These are phyloP conservation scores for Gari tellinella DNA, from an alignment of 2,888 invertebrate genomes.

Conservation along the genomic window DNA sequence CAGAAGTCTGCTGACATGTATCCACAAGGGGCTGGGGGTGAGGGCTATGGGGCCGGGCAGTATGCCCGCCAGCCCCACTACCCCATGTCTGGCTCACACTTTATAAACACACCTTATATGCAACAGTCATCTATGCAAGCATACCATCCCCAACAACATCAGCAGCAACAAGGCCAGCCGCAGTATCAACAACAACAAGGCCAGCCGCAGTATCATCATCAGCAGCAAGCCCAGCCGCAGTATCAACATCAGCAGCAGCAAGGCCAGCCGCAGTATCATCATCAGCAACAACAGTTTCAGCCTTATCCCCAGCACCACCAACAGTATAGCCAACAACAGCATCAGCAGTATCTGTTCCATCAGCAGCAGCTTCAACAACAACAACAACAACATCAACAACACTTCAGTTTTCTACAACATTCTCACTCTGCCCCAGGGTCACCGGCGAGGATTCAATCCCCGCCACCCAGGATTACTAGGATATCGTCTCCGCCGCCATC, in stretches of 20 bases:
- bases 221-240: slow-evolving; percentile 17
- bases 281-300: slow-evolving; percentile 26
- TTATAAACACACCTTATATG: slow-evolving; percentile 61
- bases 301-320: slow-evolving; percentile 26
- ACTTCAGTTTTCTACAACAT: slow-evolving; percentile 41
- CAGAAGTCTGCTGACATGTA: slow-evolving; percentile 46
- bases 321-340: slow-evolving; percentile 22
- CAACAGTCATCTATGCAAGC: slow-evolving; percentile 60
- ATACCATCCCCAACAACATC: slow-evolving; percentile 51
- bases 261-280: slow-evolving; percentile 24
- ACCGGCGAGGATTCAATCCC: slow-evolving; percentile 52
- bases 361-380: slow-evolving; percentile 45
- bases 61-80: slow-evolving; percentile 44
- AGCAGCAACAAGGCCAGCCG: slow-evolving; percentile 35
- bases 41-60: slow-evolving; percentile 35
- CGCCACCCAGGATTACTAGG: slow-evolving; percentile 42
- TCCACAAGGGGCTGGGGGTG: slow-evolving; percentile 38
- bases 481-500: slow-evolving; percentile 57
- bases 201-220: slow-evolving; percentile 4
- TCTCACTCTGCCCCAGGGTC: slow-evolving; percentile 60
- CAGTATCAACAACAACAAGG: slow-evolving; percentile 24
- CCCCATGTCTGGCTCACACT: slow-evolving; percentile 50
- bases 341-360: slow-evolving; percentile 14
- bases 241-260: slow-evolving; percentile 22
- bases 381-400: slow-evolving; percentile 34